Percentiles rank a stretch among this genome's conserved stretches.
Conservation (phyloP, 2,888 invertebrate species). For the Lepidocyrtoides sp. region DNA sequence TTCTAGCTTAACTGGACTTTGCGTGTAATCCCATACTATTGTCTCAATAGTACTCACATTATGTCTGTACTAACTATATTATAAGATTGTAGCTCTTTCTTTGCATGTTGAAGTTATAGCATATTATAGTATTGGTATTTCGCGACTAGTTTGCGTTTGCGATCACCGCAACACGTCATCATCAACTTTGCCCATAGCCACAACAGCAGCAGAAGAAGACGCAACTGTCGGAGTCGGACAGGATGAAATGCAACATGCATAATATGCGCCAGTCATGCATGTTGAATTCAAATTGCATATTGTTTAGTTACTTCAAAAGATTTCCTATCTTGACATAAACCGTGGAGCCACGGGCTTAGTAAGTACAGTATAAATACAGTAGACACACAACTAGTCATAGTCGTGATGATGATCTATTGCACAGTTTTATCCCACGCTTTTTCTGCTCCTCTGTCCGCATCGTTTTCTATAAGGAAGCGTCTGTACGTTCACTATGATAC, state of each 20-base stretch:
- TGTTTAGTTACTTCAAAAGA: constrained; percentile 25
- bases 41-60: too few relatives aligned
- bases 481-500: neutral
- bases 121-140: neutral
- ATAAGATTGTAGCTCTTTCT: neutral
- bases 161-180: constrained; percentile 27
- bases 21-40: too few relatives aligned
- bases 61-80: too few relatives aligned
- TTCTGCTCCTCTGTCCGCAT: neutral
- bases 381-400: too few relatives aligned
- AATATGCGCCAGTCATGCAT: constrained; percentile 46
- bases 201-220: too few relatives aligned
- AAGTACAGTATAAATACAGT: neutral
- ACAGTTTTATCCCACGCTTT: constrained; percentile 8
- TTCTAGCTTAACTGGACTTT: too few relatives aligned
- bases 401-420: neutral
- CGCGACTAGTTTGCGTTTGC: neutral
- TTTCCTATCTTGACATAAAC: constrained; percentile 24
- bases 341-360: too few relatives aligned
- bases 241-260: too few relatives aligned
- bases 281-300: constrained; percentile 55
- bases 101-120: neutral
- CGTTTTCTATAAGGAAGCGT: neutral
- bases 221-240: constrained; percentile 31
- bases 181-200: constrained; percentile 23